Evolutionary conservation across 2,888 invertebrate species (phyloP), one percentile per base, ranked within the genome.

Genomic region (Belgica antarctica): DNA sequence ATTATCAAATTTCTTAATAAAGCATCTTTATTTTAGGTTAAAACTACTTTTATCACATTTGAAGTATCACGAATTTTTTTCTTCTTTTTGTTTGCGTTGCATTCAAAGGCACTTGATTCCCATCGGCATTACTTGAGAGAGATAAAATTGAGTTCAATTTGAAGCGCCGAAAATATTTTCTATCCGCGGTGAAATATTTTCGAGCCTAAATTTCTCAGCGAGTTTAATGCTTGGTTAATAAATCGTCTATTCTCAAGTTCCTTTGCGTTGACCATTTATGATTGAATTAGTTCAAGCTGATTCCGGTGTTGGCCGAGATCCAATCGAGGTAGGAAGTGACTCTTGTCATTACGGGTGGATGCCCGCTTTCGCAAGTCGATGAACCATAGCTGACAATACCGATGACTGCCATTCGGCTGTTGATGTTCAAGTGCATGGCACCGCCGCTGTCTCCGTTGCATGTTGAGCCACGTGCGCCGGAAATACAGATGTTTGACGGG

Each of bases 391-490:
- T 41, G 1, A 70, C 70, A 57, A 70, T 27, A 1, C 70, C 70
- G 41, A 61, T 61, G 1, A 70, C 8, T 5, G 61, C 41, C 31
- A 22, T 15, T 19, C 17, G 25, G 4, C 70, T 46, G n/a, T 27
- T 24, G 0, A 27, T 2, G 0, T 1, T 28, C 5, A 61, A 12
- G 24, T 34, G 15, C 41, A 61, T 41, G 5, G 36, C 25, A 0
- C 70, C 41, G 8, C 70, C 70, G 19, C 15, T 15, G 27, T 69
- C 69, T 31, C 69, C 68, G 17, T 52, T 63, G 22, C 52, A 52
- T 19, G 19, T 12, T 22, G 52, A 52, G 61, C 61, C 61, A 4
- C 31, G 5, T 2, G 61, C 61, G 2, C 61, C 61, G 27, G 61
- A 61, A 27, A 61, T 28, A 28, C 61, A 61, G 10, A 61, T 15